Evolutionary conservation across 2,888 invertebrate genomes (phyloP), one percentile per base, ranked within the genome.

Genomic region (Tyria jacobaeae): DNA sequence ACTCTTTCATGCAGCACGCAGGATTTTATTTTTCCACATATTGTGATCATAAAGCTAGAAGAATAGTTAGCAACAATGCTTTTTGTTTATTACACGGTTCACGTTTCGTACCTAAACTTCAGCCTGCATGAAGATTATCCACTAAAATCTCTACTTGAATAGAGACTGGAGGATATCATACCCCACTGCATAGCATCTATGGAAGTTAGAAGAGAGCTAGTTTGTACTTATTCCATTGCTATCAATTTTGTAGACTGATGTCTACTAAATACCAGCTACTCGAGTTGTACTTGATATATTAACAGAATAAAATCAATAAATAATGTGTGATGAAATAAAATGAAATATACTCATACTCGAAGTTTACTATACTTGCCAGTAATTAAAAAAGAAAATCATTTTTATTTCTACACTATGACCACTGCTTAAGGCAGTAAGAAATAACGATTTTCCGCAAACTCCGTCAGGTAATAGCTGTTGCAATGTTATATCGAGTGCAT

Each of bases 391-490:
- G n/a, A n/a, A n/a, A 12, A 5, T 4, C 4, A 35, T 21, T 53
- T 59, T 3, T 15, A 54, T 55, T 41, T 54, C n/a, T 39, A 6
- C 66, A 78, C 65, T 64, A 37, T 61, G 56, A 17, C 48, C 73
- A 4, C 34, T 58, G 62, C 64, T 76, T 56, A 60, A 73, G 61
- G 64, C 68, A 73, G 81, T 79, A 80, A 85, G 85, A 83, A 83
- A 84, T 87, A 88, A 87, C 87, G 83, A 84, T 88, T 87, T 87
- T 80, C 85, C 83, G 81, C 83, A 84, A 86, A 86, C 85, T 84
- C 77, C 78, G 78, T 68, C 80, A 86, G 82, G 86, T 86, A 87
- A 88, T 86, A 83, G 86, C 78, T 73, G 81, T 78, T 79, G 82
- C 84, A 75, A 79, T 78, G 75, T 83, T 82, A 81, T 84, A 85